Conservation (phyloP, 92 coral and sea anemone genomes). For the Phenganax stokvisi region DNA sequence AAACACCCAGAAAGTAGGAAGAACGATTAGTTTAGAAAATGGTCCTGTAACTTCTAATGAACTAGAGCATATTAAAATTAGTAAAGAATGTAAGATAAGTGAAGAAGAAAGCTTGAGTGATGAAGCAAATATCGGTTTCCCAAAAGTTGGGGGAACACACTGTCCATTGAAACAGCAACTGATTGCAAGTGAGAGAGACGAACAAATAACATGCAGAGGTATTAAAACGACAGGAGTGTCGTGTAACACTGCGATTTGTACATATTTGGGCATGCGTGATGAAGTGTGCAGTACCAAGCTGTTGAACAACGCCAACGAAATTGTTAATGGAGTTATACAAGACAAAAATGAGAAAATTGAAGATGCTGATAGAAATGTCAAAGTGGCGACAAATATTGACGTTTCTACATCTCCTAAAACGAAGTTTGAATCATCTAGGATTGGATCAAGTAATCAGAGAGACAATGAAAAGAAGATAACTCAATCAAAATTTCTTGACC, state of each 20-base stretch:
- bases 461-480: not conserved
- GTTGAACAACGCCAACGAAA: constrained; percentile 43
- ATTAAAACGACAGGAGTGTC: not conserved
- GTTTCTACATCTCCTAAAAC: not conserved
- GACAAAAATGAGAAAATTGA: not conserved
- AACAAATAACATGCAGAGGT: not conserved
- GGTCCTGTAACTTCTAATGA: not conserved
- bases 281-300: constrained; percentile 44
- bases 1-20: not conserved
- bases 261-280: constrained; percentile 39
- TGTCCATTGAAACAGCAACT: too few species aligned
- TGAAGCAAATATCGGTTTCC: too few species aligned
- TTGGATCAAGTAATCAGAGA: not conserved
- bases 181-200: too few species aligned
- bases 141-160: not conserved
- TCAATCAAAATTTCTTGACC: not conserved
- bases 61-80: not conserved
- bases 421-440: not conserved
- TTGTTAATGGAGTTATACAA: constrained; percentile 1
- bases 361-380: not conserved
- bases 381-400: not conserved
- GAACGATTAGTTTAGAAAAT: not conserved
- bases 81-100: too few species aligned
- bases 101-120: too few species aligned
- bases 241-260: constrained; percentile 15